A percentile compares a stretch with the other conserved stretches of the same genome.
phyloP scores from a whole-genome alignment of 2,797 vertebrate genomes.

The Ficedula albicollis region DNA sequence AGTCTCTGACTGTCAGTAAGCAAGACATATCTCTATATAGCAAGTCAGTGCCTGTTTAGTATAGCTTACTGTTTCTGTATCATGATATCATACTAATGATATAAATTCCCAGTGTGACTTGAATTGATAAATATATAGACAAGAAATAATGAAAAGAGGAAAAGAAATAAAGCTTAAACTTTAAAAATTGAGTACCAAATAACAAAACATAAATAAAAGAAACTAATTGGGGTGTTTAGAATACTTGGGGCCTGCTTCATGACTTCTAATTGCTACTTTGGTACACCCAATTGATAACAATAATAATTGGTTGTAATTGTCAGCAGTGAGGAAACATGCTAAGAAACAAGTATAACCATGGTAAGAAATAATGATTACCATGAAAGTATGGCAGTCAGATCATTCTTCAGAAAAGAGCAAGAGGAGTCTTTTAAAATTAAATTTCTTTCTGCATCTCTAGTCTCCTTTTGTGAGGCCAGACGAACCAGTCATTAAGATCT shows the following conservation, averaged over 20 bases:
- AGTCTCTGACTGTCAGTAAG: background rate
- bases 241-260: background rate
- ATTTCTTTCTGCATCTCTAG: background rate
- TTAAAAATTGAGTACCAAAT: background rate
- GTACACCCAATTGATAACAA: background rate
- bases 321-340: background rate
- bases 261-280: background rate
- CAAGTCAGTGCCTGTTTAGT: background rate
- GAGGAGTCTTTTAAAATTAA: background rate
- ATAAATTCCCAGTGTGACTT: background rate
- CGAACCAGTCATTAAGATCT: background rate
- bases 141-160: background rate
- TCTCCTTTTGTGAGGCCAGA: background rate
- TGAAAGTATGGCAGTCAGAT: background rate
- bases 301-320: background rate
- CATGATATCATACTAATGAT: background rate
- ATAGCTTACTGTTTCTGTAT: background rate
- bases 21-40: background rate
- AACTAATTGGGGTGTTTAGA: background rate
- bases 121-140: background rate
- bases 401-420: background rate
- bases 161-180: background rate
- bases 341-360: background rate
- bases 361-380: background rate
- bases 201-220: background rate